These are phyloP conservation scores for Leucoma salicis DNA, from an alignment of 2,888 invertebrate species.

Conservation along the genomic window DNA sequence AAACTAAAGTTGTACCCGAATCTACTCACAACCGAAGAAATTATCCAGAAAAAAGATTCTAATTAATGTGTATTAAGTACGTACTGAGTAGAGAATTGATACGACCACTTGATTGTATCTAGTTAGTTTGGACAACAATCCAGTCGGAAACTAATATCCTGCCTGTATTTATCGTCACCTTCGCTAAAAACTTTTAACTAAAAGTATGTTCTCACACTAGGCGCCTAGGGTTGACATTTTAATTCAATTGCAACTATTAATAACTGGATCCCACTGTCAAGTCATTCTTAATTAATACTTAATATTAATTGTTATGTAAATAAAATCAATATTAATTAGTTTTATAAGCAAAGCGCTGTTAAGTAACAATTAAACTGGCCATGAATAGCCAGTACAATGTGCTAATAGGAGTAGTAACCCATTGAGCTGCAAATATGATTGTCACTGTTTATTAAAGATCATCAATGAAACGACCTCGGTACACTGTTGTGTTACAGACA, in stretches of 20 bases:
- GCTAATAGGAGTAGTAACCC: conserved; percentile 25
- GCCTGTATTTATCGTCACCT: no score
- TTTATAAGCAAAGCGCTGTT: conserved; percentile 16
- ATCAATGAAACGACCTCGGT: conserved; percentile 50
- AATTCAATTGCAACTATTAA: not conserved
- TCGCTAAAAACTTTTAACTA: no score
- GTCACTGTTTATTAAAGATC: conserved; percentile 47
- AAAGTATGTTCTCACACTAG: no score
- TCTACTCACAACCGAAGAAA: no score
- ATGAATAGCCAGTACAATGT: conserved; percentile 13
- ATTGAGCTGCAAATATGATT: conserved; percentile 48
- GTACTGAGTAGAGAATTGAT: no score
- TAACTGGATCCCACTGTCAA: not conserved
- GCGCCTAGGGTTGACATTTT: no score
- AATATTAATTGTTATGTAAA: not conserved
- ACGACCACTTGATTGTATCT: no score
- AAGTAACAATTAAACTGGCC: conserved; percentile 23
- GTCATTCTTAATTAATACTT: not conserved
- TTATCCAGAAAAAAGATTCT: no score
- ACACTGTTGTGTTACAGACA: conserved; percentile 51
- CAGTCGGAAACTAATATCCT: no score
- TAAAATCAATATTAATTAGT: conserved; percentile 22
- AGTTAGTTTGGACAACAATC: no score
- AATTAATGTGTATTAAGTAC: no score
- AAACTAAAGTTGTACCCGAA: no score